A percentile compares a stretch with the other conserved stretches of the same genome.
Conservation (phyloP, 2,888 invertebrate species). For the Linnaemya vulpina region DNA sequence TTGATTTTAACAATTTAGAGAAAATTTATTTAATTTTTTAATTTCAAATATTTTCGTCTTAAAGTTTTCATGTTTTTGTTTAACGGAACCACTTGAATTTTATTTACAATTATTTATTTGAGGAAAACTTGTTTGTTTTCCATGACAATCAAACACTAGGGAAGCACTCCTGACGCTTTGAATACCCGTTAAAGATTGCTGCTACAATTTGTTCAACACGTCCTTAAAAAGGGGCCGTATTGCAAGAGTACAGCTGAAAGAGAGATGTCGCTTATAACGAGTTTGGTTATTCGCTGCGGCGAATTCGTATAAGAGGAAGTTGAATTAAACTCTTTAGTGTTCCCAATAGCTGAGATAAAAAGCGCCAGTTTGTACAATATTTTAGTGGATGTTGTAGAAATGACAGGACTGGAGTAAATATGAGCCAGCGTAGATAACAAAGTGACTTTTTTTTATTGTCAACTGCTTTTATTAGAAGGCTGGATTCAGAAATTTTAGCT, state of each 20-base stretch:
- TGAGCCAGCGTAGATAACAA: too few relatives aligned
- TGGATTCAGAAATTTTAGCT: too few relatives aligned
- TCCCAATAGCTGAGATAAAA: background rate
- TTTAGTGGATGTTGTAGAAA: too few relatives aligned
- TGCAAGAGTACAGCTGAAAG: conserved; percentile 18
- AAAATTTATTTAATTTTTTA: background rate
- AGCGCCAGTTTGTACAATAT: background rate
- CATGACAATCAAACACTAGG: background rate
- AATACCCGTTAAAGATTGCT: conserved; percentile 70
- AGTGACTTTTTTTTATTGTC: too few relatives aligned
- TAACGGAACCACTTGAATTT: background rate
- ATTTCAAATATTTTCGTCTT: conserved; percentile 13
- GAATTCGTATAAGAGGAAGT: conserved; percentile 42
- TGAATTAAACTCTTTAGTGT: conserved; percentile 25
- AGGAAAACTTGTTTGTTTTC: conserved; percentile 8
- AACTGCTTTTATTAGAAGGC: too few relatives aligned
- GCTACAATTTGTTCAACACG: conserved; percentile 60
- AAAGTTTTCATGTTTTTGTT: background rate
- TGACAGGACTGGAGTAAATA: too few relatives aligned
- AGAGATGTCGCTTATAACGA: conserved; percentile 20
- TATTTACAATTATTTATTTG: background rate
- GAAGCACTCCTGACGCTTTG: conserved; percentile 64
- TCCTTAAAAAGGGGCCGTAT: conserved; percentile 67
- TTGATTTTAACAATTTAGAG: background rate
- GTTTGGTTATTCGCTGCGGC: conserved; percentile 50